Base-by-base conservation (phyloP, 2,888 invertebrate species). In the Meteorus cinctellus region DNA sequence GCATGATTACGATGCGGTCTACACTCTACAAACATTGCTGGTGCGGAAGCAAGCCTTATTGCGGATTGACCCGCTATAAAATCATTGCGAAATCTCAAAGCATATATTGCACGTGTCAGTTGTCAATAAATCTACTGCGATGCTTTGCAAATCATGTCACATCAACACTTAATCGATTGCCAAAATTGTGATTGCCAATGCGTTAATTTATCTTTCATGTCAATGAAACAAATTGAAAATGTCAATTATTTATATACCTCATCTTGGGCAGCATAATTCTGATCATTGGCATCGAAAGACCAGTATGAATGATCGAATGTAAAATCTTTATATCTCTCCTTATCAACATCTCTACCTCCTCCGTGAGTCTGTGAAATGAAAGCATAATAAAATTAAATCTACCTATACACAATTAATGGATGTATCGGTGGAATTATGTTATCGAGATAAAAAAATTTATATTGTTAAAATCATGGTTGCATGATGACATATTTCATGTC, bases 301-400 rank as follows among this genome's bases (percentile, higher is more conserved):
- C 96, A 96, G 88, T 96, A 96, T 0, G 96, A 96, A 89, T 95
- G 94, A 91, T 96, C 96, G 90, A 96, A 96, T 75, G 96, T 96
- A 89, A 96, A 97, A 90, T 96, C 96, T 89, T 96, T 96, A 90
- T 92, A 93, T 86, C 94, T 93, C 85, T 94, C 94, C 55, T 93
- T 90, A 82, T 89, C 91, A 81, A 89, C 90, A 79, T 92, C 92
- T 86, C 91, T 91, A 91, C 92, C 91, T 90, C 91, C 92, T 87
- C 91, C 91, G 90, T 92, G 91, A 76, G 85, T 86, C 88, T 88
- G 84, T 65, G 82, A 84, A 80, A 27, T 78, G 74, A 78, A 73
- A 16, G 27, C 29, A 63, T 55, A 69, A 14, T 71, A 73, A 41
- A 31, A 31, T 14, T 14, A 31, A 16, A 51, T 51, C 4, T 51